Evolutionary conservation across 2,797 vertebrate species (phyloP).

Genomic region (Dendrocincla fuliginosa): DNA sequence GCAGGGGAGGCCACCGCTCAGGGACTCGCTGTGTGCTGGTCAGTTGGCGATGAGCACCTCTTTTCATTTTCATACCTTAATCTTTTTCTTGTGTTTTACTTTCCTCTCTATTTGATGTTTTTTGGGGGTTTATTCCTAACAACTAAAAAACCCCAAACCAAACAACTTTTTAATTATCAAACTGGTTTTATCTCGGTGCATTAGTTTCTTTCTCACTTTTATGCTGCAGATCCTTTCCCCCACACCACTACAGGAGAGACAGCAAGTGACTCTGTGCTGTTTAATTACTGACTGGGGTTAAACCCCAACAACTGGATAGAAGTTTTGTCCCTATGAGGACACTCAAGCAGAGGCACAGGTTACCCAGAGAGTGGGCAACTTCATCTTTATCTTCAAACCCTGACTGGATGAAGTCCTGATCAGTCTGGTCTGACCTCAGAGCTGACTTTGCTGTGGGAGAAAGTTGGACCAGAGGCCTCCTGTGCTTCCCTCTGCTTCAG

Average conservation of each 20-base stretch:
- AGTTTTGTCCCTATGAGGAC: neutral
- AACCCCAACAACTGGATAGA: neutral
- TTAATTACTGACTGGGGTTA: neutral
- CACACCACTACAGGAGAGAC: rapidly evolving
- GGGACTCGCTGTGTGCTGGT: neutral
- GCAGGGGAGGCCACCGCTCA: rapidly evolving
- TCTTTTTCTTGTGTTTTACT: neutral
- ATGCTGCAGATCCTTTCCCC: neutral
- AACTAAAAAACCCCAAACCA: neutral
- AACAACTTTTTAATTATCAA: neutral
- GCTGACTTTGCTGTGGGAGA: neutral
- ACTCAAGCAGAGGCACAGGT: neutral
- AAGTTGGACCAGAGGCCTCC: neutral
- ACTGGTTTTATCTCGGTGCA: neutral
- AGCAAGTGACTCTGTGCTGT: neutral
- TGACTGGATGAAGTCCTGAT: neutral
- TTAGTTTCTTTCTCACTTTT: neutral
- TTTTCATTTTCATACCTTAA: neutral
- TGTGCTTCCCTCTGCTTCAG: neutral
- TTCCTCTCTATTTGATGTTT: neutral
- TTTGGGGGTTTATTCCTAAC: rapidly evolving
- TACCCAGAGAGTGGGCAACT: neutral
- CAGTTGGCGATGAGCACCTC: rapidly evolving
- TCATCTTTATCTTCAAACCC: neutral
- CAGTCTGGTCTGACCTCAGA: neutral